phyloP scores from a whole-genome alignment of 2,797 vertebrate genomes.

The Chromobotia macracanthus region DNA sequence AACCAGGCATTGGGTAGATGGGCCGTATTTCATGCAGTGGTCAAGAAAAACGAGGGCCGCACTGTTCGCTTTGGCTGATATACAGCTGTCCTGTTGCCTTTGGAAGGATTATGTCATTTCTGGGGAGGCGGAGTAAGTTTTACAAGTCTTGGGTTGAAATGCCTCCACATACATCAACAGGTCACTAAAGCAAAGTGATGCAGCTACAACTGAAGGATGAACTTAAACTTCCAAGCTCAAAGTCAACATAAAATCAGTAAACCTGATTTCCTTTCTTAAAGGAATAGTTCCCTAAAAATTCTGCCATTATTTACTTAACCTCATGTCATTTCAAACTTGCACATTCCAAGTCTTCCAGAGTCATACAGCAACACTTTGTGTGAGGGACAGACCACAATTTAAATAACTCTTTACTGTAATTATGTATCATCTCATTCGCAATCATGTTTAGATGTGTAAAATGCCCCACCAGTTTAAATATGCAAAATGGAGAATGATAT shows the following conservation, averaged over 20 bases:
- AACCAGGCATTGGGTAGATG: slow-evolving; percentile 70
- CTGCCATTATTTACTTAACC: background rate
- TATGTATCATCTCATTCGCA: no score
- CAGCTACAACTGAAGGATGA: background rate
- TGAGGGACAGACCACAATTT: no score
- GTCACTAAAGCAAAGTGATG: slow-evolving; percentile 3
- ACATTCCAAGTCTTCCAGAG: background rate
- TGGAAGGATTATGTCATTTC: slow-evolving; percentile 36
- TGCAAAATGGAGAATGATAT: no score
- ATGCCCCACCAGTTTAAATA: no score
- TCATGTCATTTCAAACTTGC: background rate
- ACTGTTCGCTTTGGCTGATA: slow-evolving; percentile 46
- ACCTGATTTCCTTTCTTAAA: background rate
- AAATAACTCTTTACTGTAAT: no score
- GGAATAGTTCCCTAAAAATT: background rate
- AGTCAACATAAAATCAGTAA: background rate
- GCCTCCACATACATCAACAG: slow-evolving; percentile 44
- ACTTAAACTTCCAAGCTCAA: background rate
- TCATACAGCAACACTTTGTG: no score
- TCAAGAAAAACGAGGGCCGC: slow-evolving; percentile 42
- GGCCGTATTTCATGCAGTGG: slow-evolving; percentile 47
- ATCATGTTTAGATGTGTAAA: no score
- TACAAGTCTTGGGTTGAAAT: slow-evolving; percentile 20
- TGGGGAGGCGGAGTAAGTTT: slow-evolving; percentile 37
- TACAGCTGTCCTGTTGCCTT: slow-evolving; percentile 46